Base-by-base conservation (phyloP, 2,888 invertebrate species). In the Stramonita haemastoma region DNA sequence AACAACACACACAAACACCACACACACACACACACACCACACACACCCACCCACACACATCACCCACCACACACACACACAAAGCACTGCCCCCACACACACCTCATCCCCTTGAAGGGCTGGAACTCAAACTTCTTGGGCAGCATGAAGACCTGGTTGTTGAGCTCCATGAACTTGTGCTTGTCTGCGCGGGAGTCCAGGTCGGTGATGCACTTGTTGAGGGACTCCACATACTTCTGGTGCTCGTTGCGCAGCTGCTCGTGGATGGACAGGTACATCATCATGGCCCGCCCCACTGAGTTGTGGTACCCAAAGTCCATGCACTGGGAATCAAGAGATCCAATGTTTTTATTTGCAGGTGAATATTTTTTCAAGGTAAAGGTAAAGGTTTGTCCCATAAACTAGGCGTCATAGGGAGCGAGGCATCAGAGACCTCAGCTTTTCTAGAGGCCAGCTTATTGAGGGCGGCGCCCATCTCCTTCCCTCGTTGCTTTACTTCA, bases 281-380 rank as follows among this genome's bases (percentile, higher is more conserved):
- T 97, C 95, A 98, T 97, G 66, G 98, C 97, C 93, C 98, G 97
- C 0, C 98, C 97, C 94, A 99, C 97, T 96, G 98, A 98, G 95
- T 98, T 98, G 96, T 99, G 98, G 96, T 98, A 98, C 66, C 99
- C 99, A 95, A 98, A 98, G 97, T 99, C 99, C 98, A 98, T 98
- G 96, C 98, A 98, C 98, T 98, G 96, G 73, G 84, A 6, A n/a
- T 97, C 94, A 99, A 97, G 96, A 98, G 98, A 94, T 98, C 26
- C 1, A 22, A 66, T 66, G 66, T 1, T 66, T n/a, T 46, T 8
- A 46, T 2, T 46, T 46, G 46, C 46, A 46, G 46, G 46, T 8
- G 46, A 46, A 46, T 46, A 8, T 2, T 46, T 46, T 46, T 46
- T 46, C 8, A n/a, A n/a, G n/a, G n/a, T n/a, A n/a, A n/a, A n/a